Conservation (phyloP, 2,113 vertebrate genomes). For the Callopanchax toddi region DNA sequence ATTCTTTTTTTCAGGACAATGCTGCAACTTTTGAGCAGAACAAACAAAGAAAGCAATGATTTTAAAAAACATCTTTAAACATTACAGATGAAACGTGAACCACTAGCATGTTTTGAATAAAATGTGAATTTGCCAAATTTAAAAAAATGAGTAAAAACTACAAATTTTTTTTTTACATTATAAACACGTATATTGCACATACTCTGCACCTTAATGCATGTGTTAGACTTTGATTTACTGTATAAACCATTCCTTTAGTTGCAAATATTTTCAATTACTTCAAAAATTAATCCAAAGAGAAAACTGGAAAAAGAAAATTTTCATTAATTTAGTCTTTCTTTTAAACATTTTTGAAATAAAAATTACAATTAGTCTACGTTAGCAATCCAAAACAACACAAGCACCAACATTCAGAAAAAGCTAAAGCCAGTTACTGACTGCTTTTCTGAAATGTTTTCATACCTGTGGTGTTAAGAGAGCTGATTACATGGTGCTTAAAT, state of each 20-base stretch:
- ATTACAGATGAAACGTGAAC: background rate
- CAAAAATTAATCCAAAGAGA: no score
- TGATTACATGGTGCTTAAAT: background rate
- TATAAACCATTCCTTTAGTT: no score
- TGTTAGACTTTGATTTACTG: no score
- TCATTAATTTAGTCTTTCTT: no score
- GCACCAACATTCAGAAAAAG: background rate
- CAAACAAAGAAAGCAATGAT: background rate
- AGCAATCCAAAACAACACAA: background rate
- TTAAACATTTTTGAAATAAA: background rate
- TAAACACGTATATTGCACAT: no score
- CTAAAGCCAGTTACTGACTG: conserved; percentile 14
- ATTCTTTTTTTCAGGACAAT: background rate
- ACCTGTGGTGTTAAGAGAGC: conserved; percentile 8
- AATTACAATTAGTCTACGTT: background rate
- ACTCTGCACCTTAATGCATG: no score
- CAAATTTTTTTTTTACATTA: no score
- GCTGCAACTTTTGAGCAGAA: background rate
- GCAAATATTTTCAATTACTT: no score
- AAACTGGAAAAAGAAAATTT: no score
- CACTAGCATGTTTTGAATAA: background rate
- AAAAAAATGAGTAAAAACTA: no score
- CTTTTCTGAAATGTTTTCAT: conserved; percentile 1
- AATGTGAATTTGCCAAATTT: no score
- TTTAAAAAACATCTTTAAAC: background rate